Conservation (phyloP, 2,888 invertebrate genomes). For the Callyntrura sp. region DNA sequence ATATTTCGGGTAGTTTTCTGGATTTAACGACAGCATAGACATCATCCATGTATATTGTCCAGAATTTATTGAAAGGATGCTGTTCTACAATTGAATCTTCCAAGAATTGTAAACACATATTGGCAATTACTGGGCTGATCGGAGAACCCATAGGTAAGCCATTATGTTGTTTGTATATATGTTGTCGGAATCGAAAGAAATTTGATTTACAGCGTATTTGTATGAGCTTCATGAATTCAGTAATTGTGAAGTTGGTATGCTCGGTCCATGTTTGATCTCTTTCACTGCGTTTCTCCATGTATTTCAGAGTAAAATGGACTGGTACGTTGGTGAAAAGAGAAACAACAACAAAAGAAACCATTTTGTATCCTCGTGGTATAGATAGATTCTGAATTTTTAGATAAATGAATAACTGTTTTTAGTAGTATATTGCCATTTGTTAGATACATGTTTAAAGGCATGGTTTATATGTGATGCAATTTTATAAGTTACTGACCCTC, state of each 20-base stretch:
- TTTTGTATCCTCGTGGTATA: conserved; percentile 21
- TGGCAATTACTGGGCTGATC: conserved; percentile 79
- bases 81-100: conserved; percentile 68
- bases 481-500: conserved; percentile 20
- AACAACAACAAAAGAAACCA: conserved; percentile 73
- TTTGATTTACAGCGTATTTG: conserved; percentile 28
- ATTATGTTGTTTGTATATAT: conserved; percentile 74
- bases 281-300: conserved; percentile 19
- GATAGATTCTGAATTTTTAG: neutral
- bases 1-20: conserved; percentile 79
- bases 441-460: neutral
- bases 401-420: conserved; percentile 45
- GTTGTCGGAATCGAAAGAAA: conserved; percentile 62
- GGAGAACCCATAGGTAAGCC: conserved; percentile 82
- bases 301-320: conserved; percentile 40
- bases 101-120: conserved; percentile 85
- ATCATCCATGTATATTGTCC: conserved; percentile 80
- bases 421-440: neutral
- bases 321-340: conserved; percentile 81
- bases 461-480: conserved; percentile 10
- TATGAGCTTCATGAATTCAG: conserved; percentile 37
- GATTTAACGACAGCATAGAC: conserved; percentile 80
- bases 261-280: conserved; percentile 25
- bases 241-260: neutral
- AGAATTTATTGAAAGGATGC: neutral